Conservation (phyloP, 64 coral and sea anemone genomes). For the Stichodactyla helianthus region DNA sequence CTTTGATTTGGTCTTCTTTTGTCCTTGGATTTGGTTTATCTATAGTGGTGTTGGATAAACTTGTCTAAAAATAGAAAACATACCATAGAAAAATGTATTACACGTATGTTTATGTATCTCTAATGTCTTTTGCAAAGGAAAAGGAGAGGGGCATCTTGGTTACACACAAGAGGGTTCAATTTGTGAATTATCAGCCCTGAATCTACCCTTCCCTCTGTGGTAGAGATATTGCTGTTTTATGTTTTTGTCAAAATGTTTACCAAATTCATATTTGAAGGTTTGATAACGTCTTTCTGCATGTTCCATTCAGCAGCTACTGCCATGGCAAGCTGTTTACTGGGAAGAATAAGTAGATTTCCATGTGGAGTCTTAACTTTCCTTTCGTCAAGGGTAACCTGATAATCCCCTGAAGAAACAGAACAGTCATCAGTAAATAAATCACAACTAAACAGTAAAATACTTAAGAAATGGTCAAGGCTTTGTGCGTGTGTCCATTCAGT, state of each 20-base stretch:
- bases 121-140: not conserved
- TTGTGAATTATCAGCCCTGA: not conserved
- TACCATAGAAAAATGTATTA: too few species aligned
- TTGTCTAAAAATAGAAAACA: constrained; percentile 58
- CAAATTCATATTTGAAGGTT: constrained; percentile 87
- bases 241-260: constrained; percentile 31
- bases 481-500: too few species aligned
- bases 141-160: too few species aligned
- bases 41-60: constrained; percentile 86
- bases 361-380: constrained; percentile 86
- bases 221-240: not conserved
- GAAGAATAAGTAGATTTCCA: constrained; percentile 52
- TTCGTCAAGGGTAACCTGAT: constrained; percentile 80
- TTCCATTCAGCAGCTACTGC: constrained; percentile 93
- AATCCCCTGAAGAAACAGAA: constrained; percentile 49
- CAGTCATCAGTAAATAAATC: not conserved
- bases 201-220: not conserved
- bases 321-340: constrained; percentile 68
- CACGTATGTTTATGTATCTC: not conserved
- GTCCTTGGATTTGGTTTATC: constrained; percentile 68
- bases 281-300: constrained; percentile 72
- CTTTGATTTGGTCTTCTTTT: constrained; percentile 38
- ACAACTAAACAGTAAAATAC: not conserved
- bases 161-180: too few species aligned
- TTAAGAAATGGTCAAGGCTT: too few species aligned